phyloP scores from a whole-genome alignment of 2,113 vertebrate species.

The Cathartes aura region DNA sequence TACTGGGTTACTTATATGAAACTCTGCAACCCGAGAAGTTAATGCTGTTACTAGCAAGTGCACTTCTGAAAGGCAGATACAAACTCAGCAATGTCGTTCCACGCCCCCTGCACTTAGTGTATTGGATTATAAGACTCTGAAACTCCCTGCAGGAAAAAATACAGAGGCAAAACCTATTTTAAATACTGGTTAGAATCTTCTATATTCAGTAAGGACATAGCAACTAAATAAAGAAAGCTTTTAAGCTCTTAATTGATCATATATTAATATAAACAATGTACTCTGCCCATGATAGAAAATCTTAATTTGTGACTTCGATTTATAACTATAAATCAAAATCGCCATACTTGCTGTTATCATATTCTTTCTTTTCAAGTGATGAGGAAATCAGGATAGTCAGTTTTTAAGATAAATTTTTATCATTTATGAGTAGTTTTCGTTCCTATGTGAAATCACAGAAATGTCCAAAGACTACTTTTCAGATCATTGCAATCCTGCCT shows the following conservation, averaged over 20 bases:
- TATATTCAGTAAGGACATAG: not conserved
- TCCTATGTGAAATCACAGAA: not conserved
- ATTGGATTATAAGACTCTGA: accelerated
- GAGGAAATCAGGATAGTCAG: not conserved
- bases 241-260: not conserved
- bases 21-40: not conserved
- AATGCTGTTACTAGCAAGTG: not conserved
- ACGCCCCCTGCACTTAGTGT: accelerated
- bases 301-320: not conserved
- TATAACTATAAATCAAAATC: not conserved
- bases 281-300: not conserved
- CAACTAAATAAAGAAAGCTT: not conserved
- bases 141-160: not conserved
- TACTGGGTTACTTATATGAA: not conserved
- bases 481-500: not conserved
- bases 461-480: not conserved
- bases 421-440: not conserved
- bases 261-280: not conserved
- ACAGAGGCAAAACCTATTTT: not conserved
- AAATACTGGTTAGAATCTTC: not conserved
- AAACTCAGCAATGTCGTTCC: not conserved
- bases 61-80: not conserved
- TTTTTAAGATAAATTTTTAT: not conserved
- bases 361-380: not conserved
- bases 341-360: not conserved